Evolutionary conservation across 2,888 invertebrate species (phyloP), one percentile per base, ranked within the genome.

Genomic region (Phorcus lineatus): DNA sequence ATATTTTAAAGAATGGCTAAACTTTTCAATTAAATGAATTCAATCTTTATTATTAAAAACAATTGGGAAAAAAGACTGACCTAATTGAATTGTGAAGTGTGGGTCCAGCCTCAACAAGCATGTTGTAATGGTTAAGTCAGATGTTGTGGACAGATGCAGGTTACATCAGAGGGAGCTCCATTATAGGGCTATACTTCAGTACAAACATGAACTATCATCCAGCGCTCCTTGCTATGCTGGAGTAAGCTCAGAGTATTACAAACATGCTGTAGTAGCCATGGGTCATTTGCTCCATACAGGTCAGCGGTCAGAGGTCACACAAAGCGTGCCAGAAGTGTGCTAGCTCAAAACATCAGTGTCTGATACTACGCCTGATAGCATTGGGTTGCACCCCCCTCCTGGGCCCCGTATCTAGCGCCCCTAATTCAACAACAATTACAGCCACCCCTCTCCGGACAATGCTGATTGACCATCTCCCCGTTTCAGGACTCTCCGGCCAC

Each of bases 321-420:
- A 70, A 70, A 70, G 70, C 70, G 70, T 70, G 70, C 70, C 70
- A 70, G 70, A 70, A 70, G 70, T 70, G 70, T 70, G 70, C 70
- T 19, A 40, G 24, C 24, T 40, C 36, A 70, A 70, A 70, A 70
- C 70, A 70, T 70, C 70, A 70, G 19, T 70, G 70, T 40, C 70
- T 70, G 70, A 70, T 70, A 70, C 70, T 70, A 70, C 36, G 70
- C 70, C 16, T 40, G 31, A 40, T 70, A 40, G 70, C 19, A 36
- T 70, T 36, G 70, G 70, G 24, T 70, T 70, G 36, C 70, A 36
- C 70, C 70, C 70, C 70, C 70, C 70, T 70, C 70, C 70, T 70
- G 70, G 2, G 70, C 40, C 70, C 40, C 31, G n/a, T 40, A 70
- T 40, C 70, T 70, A 31, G 19, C 70, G 36, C 11, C 28, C 31